phyloP scores from a whole-genome alignment of 2,113 vertebrate genomes.

The Equus quagga region DNA sequence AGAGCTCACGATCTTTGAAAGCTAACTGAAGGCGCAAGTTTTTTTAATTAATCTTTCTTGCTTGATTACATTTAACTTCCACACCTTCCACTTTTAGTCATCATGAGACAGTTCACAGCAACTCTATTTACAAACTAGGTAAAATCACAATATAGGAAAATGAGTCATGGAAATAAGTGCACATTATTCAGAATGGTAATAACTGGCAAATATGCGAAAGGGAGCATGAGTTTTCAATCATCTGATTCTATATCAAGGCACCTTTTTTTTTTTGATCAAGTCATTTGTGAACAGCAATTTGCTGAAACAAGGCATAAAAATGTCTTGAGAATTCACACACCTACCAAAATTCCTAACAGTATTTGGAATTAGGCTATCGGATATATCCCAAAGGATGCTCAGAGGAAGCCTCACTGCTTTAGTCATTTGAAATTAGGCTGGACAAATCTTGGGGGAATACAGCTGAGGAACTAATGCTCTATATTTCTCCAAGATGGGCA shows the following conservation, averaged over 20 bases:
- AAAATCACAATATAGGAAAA: constrained; percentile 58
- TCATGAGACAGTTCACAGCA: constrained; percentile 46
- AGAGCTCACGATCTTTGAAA: constrained; percentile 63
- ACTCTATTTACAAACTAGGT: constrained; percentile 64
- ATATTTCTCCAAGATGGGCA: background rate
- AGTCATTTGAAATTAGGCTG: background rate
- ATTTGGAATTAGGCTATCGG: background rate
- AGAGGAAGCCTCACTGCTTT: background rate
- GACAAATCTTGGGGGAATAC: background rate
- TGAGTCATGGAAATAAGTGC: constrained; percentile 25
- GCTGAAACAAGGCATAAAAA: background rate
- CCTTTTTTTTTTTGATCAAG: constrained; percentile 50
- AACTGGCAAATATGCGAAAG: constrained; percentile 47
- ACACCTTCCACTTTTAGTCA: constrained; percentile 70
- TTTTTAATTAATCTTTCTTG: constrained; percentile 78
- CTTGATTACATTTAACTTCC: constrained; percentile 73
- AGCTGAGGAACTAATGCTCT: background rate
- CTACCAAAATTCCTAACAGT: background rate
- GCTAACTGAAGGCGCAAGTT: constrained; percentile 61
- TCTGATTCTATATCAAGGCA: background rate
- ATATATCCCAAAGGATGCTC: background rate
- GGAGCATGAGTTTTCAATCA: constrained; percentile 41
- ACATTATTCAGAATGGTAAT: constrained; percentile 49
- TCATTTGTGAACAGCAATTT: constrained; percentile 61
- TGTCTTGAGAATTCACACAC: background rate